phyloP scores from a whole-genome alignment of 2,888 invertebrate genomes.

The Smittia aterrima region DNA sequence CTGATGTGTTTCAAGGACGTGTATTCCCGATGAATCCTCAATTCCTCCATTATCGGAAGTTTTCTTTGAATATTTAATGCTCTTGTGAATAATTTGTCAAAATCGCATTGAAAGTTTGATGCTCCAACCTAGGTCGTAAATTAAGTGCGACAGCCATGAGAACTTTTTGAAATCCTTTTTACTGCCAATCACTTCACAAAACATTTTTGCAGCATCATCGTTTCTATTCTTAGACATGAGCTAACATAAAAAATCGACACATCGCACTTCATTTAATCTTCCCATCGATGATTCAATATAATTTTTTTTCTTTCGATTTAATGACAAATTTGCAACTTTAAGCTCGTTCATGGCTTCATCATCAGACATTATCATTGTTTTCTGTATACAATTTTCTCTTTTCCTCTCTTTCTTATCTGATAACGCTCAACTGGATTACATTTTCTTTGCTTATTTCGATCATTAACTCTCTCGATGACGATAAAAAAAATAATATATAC shows the following conservation, averaged over 20 bases:
- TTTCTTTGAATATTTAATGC: too few relatives aligned
- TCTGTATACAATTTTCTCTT: neutral
- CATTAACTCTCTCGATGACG: neutral
- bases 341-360: neutral
- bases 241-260: neutral
- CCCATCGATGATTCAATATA: neutral
- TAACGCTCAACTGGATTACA: neutral
- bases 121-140: too few relatives aligned
- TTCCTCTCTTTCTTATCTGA: constrained; percentile 8
- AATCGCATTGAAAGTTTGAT: too few relatives aligned
- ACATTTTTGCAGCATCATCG: neutral
- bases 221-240: too few relatives aligned
- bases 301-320: neutral
- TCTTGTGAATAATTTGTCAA: too few relatives aligned
- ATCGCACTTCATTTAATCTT: constrained; percentile 1
- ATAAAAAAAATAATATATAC: neutral
- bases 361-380: too few relatives aligned
- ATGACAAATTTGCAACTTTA: neutral
- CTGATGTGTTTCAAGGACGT: too few relatives aligned
- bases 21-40: too few relatives aligned
- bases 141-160: too few relatives aligned
- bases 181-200: neutral
- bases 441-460: neutral
- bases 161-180: neutral
- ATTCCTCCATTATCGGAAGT: too few relatives aligned